Evolutionary conservation across 1,140 invertebrate species (phyloP), one percentile per base, ranked within the genome.

Genomic region (Pseudomyrmex cubaensis): DNA sequence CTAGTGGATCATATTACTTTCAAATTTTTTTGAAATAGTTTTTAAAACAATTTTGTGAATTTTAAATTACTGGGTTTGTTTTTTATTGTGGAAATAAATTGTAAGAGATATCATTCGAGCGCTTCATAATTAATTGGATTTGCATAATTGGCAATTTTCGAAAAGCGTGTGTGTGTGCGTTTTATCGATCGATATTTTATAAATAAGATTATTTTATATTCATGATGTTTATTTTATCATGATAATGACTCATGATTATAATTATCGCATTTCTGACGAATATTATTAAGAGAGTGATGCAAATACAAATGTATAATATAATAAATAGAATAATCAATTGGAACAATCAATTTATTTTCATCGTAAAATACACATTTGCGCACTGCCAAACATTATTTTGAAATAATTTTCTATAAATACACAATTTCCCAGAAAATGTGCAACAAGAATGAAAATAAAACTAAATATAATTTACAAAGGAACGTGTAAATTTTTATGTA

Each of bases 261-360:
- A 50, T 75, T 72, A 52, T 50, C 10, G 4, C 10, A 10, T 75
- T 75, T 63, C 35, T 50, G 59, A 25, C 20, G 15, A 17, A 25
- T 48, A 13, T 75, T 74, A 75, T 75, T 75, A 63, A 63, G 15
- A 48, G 57, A 48, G 44, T 75, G 63, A 75, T 75, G 46, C 48
- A 75, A 63, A 61, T 46, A 48, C 4, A 35, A 35, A 35, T 35
- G 7, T n/a, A 61, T 64, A 46, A 46, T 63, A 63, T 63, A 62
- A 63, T 25, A 35, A 35, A 35, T 44, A n/a, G 44, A 63, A 63
- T 63, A 63, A 75, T 75, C 57, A 75, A 75, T 75, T 63, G 22
- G 15, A 62, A 59, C 57, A 48, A 48, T 62, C 72, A 75, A 75
- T 75, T 75, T 75, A 50, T 63, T 17, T 35, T 74, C 35, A 13